A percentile compares a stretch with the other conserved stretches of the same genome.
Conservation (phyloP, 2,888 invertebrate species). For the Epirrhoe alternata region DNA sequence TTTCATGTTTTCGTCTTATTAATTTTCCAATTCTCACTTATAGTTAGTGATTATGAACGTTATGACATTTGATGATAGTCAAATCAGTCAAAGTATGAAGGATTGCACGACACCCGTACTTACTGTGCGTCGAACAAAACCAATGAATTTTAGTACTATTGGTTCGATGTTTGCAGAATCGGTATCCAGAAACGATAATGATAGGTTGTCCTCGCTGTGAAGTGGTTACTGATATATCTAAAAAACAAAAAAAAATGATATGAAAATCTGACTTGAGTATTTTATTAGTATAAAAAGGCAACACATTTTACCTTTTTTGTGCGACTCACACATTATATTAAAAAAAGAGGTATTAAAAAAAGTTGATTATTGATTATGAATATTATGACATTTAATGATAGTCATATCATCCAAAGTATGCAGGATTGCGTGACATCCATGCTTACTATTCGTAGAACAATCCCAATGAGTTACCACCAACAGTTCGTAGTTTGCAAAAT, state of each 20-base stretch:
- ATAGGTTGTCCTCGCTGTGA: neutral
- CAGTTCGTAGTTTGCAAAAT: too few relatives aligned
- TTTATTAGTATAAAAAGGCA: too few relatives aligned
- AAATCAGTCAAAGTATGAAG: constrained; percentile 41
- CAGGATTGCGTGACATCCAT: too few relatives aligned
- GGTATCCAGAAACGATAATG: neutral
- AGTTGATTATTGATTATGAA: neutral
- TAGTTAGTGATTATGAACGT: constrained; percentile 34
- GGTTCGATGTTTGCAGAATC: neutral
- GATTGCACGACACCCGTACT: constrained; percentile 44
- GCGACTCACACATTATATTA: too few relatives aligned
- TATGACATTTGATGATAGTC: constrained; percentile 36
- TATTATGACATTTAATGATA: neutral
- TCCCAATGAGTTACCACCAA: too few relatives aligned
- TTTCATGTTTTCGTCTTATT: too few relatives aligned
- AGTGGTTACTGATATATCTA: neutral
- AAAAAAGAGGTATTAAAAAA: too few relatives aligned
- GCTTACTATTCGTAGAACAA: too few relatives aligned
- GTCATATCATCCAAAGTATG: neutral
- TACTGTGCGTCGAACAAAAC: constrained; percentile 37
- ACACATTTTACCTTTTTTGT: too few relatives aligned
- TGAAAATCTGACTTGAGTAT: neutral
- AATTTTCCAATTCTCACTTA: neutral
- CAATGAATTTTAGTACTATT: constrained; percentile 24
- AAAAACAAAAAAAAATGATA: neutral